Evolutionary conservation across 2,797 vertebrate genomes (phyloP).

Genomic region (Megaceryle alcyon): DNA sequence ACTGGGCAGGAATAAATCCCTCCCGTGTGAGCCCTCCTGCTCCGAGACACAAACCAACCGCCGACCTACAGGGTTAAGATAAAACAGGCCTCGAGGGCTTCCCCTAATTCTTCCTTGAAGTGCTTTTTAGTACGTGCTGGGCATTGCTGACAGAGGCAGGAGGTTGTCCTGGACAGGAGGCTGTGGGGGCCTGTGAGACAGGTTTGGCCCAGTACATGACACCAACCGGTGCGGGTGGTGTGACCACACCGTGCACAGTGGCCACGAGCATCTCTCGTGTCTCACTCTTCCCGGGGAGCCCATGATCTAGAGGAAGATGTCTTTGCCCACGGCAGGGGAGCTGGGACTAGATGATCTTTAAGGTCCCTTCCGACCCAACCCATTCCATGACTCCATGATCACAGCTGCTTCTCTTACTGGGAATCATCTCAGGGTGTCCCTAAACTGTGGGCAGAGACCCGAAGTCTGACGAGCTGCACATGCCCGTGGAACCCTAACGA

Average conservation of each 20-base stretch:
- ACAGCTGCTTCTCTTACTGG: not conserved
- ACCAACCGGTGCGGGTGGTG: not conserved
- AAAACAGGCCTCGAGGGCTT: not conserved
- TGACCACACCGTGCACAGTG: rapidly evolving
- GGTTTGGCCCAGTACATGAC: not conserved
- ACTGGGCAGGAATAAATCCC: not conserved
- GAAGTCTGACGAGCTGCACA: not conserved
- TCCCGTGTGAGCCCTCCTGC: not conserved
- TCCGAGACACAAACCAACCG: not conserved
- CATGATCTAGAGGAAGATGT: not conserved
- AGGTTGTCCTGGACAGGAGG: not conserved
- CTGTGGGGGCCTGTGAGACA: rapidly evolving
- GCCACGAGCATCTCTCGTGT: not conserved
- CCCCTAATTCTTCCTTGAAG: not conserved
- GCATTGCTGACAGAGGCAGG: not conserved
- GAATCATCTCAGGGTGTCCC: not conserved
- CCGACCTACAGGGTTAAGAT: not conserved
- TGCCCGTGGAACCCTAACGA: rapidly evolving
- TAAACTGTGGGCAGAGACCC: not conserved
- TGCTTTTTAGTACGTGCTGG: not conserved
- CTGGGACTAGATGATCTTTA: too few relatives aligned
- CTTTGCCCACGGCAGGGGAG: too few relatives aligned
- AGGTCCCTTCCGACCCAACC: too few relatives aligned
- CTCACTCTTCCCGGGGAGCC: not conserved
- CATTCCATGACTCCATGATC: too few relatives aligned